A percentile compares a stretch with the other conserved stretches of the same genome.
Evolutionary conservation across 2,113 vertebrate genomes (phyloP).

Genomic region (Urocynchramus pylzowi): DNA sequence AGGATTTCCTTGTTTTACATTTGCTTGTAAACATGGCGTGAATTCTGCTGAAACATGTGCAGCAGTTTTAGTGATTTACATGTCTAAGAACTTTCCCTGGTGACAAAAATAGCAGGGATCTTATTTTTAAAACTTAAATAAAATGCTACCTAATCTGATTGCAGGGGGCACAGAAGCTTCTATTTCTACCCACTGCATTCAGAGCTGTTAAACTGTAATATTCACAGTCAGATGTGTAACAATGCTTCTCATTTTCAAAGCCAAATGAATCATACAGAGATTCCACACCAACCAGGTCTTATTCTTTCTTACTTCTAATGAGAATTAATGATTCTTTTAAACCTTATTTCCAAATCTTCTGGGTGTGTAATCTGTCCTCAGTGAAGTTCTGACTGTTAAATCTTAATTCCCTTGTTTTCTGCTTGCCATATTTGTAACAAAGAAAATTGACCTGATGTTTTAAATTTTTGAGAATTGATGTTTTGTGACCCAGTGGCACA

Average conservation of each 20-base stretch:
- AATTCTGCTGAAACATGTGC: not conserved
- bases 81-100: not conserved
- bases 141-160: not conserved
- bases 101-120: not conserved
- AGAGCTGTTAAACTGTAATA: not conserved
- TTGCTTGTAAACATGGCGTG: not conserved
- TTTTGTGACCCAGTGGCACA: not conserved
- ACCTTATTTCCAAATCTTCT: not conserved
- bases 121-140: not conserved
- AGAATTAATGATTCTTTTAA: not conserved
- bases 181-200: not conserved
- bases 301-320: not conserved
- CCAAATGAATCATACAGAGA: not conserved
- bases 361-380: not conserved
- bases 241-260: not conserved
- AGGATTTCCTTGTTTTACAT: slow-evolving; percentile 21
- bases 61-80: not conserved
- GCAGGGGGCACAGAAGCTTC: not conserved
- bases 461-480: not conserved
- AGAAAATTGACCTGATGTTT: not conserved
- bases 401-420: not conserved
- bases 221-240: not conserved
- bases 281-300: not conserved
- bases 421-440: not conserved
- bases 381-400: not conserved